Conservation (phyloP, 2,113 vertebrate genomes). For the Ursus arctos region DNA sequence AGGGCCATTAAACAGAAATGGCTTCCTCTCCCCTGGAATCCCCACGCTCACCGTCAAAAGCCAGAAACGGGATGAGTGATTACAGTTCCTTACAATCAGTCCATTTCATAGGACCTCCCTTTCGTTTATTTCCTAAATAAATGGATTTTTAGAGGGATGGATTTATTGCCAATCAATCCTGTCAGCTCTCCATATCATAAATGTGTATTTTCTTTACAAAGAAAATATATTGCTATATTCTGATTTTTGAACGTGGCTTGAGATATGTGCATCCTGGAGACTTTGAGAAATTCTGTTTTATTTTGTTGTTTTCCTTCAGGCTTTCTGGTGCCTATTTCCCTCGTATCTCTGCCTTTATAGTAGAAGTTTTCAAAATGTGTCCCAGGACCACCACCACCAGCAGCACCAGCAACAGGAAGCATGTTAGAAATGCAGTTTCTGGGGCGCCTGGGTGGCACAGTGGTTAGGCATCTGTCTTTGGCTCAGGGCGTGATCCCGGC, state of each 20-base stretch:
- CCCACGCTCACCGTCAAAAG: not conserved
- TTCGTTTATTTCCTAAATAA: slow-evolving; percentile 58
- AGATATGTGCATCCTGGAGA: not conserved
- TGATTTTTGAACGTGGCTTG: not conserved
- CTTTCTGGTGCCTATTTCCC: not conserved
- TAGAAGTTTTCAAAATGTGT: not conserved
- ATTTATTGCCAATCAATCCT: slow-evolving; percentile 36
- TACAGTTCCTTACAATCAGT: not conserved
- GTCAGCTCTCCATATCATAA: slow-evolving; percentile 52
- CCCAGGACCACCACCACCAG: not conserved
- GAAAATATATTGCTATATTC: not conserved
- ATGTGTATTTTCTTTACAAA: not conserved
- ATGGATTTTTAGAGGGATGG: not conserved
- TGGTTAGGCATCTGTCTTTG: too few species aligned
- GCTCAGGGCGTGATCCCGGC: too few species aligned
- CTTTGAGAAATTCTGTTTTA: not conserved
- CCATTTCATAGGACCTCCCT: slow-evolving; percentile 8
- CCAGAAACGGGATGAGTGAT: slow-evolving; percentile 25
- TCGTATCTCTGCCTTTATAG: not conserved
- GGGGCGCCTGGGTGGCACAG: not conserved
- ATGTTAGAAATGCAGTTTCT: not conserved
- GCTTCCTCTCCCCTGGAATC: slow-evolving; percentile 1
- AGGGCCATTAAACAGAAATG: not conserved
- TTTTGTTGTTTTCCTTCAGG: not conserved
- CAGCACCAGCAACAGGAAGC: not conserved